Evolutionary conservation across 2,888 invertebrate species (phyloP), one percentile per base, ranked within the genome.

Genomic region (Amiota communis): DNA sequence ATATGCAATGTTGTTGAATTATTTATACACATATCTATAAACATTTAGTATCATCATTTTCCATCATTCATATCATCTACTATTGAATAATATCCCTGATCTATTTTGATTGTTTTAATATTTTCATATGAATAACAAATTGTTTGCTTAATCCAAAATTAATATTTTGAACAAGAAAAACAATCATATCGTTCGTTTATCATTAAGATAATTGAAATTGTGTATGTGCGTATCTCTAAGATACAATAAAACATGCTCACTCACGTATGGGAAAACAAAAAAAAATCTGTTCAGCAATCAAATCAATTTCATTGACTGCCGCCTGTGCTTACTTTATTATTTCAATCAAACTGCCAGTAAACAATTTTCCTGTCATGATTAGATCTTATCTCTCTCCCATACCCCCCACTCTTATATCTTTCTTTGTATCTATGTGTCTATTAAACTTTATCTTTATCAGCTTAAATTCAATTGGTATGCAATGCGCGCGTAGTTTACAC

Each of bases 201-300:
- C 17, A 20, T 17, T 65, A 1, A 36, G 65, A 48, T 65, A 65
- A 65, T 65, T 65, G 65, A 65, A 65, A 65, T 11, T 65, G 49
- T 53, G 12, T 36, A 36, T 36, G 4, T 36, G n/a, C n/a, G n/a
- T n/a, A n/a, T n/a, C n/a, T n/a, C 3, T 1, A 23, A 23, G 23
- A 23, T 23, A 23, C 36, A 36, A 36, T 6, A 36, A 4, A 36
- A 23, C 3, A 23, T 23, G n/a, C 23, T 36, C 36, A 36, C 6
- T 36, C 8, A 36, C 36, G 36, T 36, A 36, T 36, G 36, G 36
- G 36, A 36, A 36, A 36, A 36, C 36, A 36, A 36, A 23, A 36
- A 36, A 23, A 36, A 36, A 36, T 36, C 36, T 36, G 36, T 2
- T 36, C 6, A 36, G 8, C 36, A 53, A 10, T 12, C 8, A n/a